Percentiles rank a stretch among this genome's conserved stretches.
Evolutionary conservation across 2,113 vertebrate genomes (phyloP).

Genomic region (Perognathus longimembris): DNA sequence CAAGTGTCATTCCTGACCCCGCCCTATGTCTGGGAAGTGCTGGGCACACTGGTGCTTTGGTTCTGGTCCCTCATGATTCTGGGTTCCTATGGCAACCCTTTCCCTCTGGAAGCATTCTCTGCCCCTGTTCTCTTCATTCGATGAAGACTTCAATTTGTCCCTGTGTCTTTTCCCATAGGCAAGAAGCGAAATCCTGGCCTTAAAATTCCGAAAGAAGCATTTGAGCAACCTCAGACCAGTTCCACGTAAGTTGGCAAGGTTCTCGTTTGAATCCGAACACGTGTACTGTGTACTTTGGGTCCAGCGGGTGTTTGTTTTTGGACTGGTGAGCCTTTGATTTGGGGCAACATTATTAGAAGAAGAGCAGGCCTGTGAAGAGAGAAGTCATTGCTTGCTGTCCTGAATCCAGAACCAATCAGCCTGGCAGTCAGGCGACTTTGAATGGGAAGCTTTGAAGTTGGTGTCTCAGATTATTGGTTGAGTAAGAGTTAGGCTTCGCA

Average conservation of each 20-base stretch:
- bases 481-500: not conserved
- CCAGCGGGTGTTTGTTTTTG: not conserved
- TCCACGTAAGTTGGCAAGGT: constrained; percentile 90
- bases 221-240: constrained; percentile 93
- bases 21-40: not conserved
- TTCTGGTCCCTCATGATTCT: not conserved
- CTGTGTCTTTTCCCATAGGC: constrained; percentile 84
- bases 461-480: not conserved
- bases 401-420: not conserved
- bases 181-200: constrained; percentile 94
- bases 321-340: no score
- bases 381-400: not conserved
- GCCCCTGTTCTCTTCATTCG: not conserved
- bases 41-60: not conserved
- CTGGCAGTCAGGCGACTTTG: not conserved
- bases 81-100: not conserved
- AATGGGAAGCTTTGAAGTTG: not conserved
- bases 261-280: not conserved
- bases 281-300: not conserved
- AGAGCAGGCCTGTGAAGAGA: not conserved
- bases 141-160: constrained; percentile 56
- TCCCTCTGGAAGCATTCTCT: not conserved
- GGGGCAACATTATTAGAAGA: not conserved
- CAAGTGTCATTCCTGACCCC: no score
- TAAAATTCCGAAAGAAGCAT: constrained; percentile 94